These are phyloP conservation scores for Dryococelus australis DNA, from an alignment of 2,888 invertebrate species.

Conservation along the genomic window DNA sequence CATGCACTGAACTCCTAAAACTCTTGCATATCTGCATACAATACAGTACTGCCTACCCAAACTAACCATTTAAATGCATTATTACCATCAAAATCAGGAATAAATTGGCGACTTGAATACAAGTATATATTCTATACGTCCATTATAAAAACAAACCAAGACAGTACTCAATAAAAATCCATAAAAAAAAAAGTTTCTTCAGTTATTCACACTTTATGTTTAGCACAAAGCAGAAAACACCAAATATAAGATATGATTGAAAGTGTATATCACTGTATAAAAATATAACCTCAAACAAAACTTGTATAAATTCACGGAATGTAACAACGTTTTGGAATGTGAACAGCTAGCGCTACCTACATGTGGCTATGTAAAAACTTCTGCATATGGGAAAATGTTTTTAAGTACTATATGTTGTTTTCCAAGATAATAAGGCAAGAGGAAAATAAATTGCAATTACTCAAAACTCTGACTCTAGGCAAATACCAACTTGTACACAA, in stretches of 20 bases:
- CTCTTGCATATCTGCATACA: background rate
- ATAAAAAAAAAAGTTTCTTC: background rate
- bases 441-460: background rate
- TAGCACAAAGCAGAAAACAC: background rate
- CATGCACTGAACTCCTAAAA: background rate
- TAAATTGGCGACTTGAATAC: background rate
- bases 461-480: background rate
- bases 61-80: conserved; percentile 3
- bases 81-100: conserved; percentile 11
- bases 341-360: background rate
- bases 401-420: background rate
- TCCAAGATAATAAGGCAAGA: background rate
- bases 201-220: background rate
- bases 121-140: background rate
- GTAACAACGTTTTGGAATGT: background rate
- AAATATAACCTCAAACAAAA: background rate
- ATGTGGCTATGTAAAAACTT: background rate
- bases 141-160: background rate
- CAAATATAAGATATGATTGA: background rate
- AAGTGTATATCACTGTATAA: background rate
- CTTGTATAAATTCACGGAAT: background rate
- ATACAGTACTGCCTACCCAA: background rate
- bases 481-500: background rate
- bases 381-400: background rate
- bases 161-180: background rate